A percentile compares a stretch with the other conserved stretches of the same genome.
Conservation (phyloP, 2,113 vertebrate species). For the Clarias batrachus region DNA sequence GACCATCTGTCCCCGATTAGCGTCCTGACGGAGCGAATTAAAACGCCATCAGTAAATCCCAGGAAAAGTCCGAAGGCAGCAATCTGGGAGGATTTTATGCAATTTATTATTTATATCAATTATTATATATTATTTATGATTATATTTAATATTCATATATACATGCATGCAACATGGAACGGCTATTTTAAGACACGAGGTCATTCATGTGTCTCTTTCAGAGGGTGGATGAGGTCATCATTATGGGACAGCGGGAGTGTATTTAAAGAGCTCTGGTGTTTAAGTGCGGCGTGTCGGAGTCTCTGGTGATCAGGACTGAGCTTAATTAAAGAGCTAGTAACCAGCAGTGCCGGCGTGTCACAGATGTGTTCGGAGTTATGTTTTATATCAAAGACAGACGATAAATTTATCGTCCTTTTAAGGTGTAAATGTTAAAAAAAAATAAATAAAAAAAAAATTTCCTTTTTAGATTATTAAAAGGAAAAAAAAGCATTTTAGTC, state of each 20-base stretch:
- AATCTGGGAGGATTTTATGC: neutral
- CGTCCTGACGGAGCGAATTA: neutral
- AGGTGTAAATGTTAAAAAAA: no score
- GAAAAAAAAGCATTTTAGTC: no score
- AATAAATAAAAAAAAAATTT: no score
- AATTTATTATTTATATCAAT: no score
- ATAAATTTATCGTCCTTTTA: no score
- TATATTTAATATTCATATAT: neutral
- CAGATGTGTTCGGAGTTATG: neutral
- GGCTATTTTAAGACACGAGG: conserved; percentile 15
- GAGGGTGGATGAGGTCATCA: conserved; percentile 29
- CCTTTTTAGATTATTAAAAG: no score
- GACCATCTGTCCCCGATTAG: neutral
- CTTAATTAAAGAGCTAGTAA: neutral
- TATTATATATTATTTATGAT: no score
- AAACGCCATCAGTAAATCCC: neutral
- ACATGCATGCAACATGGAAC: neutral
- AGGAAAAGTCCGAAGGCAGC: neutral
- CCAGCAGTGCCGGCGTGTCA: neutral
- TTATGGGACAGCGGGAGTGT: conserved; percentile 1
- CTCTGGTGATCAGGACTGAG: neutral
- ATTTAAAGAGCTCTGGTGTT: conserved; percentile 28
- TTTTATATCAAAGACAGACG: no score
- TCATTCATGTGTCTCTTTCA: neutral
- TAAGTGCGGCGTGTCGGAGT: neutral